Evolutionary conservation across 2,888 invertebrate genomes (phyloP), one percentile per base, ranked within the genome.

Genomic region (Spilarctia lutea): DNA sequence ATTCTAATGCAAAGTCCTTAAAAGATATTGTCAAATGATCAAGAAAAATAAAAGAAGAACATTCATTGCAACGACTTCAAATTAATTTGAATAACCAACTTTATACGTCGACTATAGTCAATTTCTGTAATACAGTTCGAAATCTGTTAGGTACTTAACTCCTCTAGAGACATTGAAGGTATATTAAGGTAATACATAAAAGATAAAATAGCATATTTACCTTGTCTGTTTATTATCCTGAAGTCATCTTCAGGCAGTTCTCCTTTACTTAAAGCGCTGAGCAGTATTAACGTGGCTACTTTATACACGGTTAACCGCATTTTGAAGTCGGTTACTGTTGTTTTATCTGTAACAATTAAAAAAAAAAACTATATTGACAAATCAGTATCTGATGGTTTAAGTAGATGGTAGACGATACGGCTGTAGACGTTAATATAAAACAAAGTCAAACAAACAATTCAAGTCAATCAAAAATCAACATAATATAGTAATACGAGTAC

Each of bases 181-280:
- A 16, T 11, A 39, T 39, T 39, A 39, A 11, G 11, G 11, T 39
- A 11, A 11, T 39, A 39, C 39, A 39, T 39, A 16, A 45, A n/a
- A 4, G 60, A 16, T 42, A 42, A 18, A 24, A 24, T 56, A 2
- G 18, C 60, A 20, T 3, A n/a, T 80, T 87, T 83, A 95, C 96
- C 96, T 91, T 94, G 91, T 90, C 91, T 91, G 75, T 93, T 92
- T 82, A 96, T 93, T 94, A 96, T 96, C 94, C 96, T 95, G 85
- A 95, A 96, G 85, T 96, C 95, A 83, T 96, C 95, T 86, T 96
- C 94, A 0, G 95, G 94, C 42, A 94, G 83, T 73, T 94, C 90
- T 76, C 95, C 95, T 77, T 92, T 94, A 82, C 92, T 91, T 68
- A 94, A 87, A 1, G 93, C 87, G 77, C 92, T 89, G 74, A 94